Base-by-base conservation (phyloP, 1,140 invertebrate species). In the Radopholus similis region DNA sequence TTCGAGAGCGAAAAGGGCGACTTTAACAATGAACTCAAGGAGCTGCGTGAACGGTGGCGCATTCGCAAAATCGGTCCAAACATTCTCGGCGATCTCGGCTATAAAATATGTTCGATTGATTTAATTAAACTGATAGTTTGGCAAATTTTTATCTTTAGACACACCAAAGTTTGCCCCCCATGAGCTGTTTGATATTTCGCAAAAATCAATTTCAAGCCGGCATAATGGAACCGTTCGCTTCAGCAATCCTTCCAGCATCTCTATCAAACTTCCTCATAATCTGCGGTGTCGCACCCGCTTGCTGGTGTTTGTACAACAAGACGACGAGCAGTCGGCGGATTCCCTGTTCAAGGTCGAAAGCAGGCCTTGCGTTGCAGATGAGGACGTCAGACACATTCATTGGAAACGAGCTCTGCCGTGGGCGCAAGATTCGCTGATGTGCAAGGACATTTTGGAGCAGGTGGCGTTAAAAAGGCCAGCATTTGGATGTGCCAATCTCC, bases 41-140 rank as follows among this genome's bases (percentile, higher is more conserved):
- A 59, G 57, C 62, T 75, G 58, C 70, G 73, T 11, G 69, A 75
- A 64, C 67, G 57, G 30, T 78, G 75, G 76, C 21, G 72, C 34
- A 59, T 75, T 44, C 68, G 73, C 23, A 75, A 75, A 66, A 47
- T 74, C 1, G 71, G 71, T 21, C 55, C 76, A 30, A 28, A 54
- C 21, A 59, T 77, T 35, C 67, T 76, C 28, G 73, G 73, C 9
- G 73, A 75, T 66, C 54, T 75, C 0, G 73, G 73, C 18, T 75
- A 75, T 38, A 62, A 74, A 55, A 75, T 60, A 34, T 75, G 74
- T 74, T n/a, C 53, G 68, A 18, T 59, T 62, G 28, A 26, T 30
- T 8, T 15, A 30, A n/a, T 37, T 28, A 34, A 26, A 55, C 23
- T 57, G 23, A 21, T n/a, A 42, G 5, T 2, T 53, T 69, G 28